Conservation (phyloP, 2,888 invertebrate species). For the Callimorpha dominula region DNA sequence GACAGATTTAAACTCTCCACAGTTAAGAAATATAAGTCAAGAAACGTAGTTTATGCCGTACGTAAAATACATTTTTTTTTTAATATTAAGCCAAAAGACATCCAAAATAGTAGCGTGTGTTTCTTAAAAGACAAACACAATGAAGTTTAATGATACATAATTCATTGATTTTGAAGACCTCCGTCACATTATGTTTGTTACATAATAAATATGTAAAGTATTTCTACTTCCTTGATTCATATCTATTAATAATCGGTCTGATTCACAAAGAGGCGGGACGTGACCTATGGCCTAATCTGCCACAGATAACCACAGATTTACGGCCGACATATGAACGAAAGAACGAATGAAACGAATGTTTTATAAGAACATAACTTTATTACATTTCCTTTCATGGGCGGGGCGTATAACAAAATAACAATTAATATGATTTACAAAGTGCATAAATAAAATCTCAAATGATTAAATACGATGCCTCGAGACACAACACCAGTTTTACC, state of each 20-base stretch:
- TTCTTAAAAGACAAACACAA: too few species aligned
- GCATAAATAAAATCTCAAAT: slow-evolving; percentile 73
- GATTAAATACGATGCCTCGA: slow-evolving; percentile 64
- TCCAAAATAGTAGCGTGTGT: too few species aligned
- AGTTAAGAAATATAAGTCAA: neutral
- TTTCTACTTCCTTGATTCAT: slow-evolving; percentile 23
- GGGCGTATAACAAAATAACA: slow-evolving; percentile 74
- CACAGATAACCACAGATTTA: slow-evolving; percentile 57
- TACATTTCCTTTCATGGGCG: slow-evolving; percentile 52
- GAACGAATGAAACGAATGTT: slow-evolving; percentile 49
- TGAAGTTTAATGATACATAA: neutral
- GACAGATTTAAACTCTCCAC: neutral
- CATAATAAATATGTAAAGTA: slow-evolving; percentile 7
- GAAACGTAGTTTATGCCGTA: too few species aligned
- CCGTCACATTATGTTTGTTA: slow-evolving; percentile 1
- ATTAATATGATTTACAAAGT: slow-evolving; percentile 79
- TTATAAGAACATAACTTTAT: slow-evolving; percentile 50
- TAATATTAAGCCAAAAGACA: too few species aligned
- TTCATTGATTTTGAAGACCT: neutral
- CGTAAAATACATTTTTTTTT: neutral
- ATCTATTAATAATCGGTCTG: slow-evolving; percentile 45
- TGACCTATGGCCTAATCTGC: slow-evolving; percentile 52
- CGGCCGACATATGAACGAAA: slow-evolving; percentile 48
- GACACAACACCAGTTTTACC: slow-evolving; percentile 51
- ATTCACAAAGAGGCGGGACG: slow-evolving; percentile 37